Conservation (phyloP, 53 echinoderm and acorn worm species). For the Glandiceps talaboti region DNA sequence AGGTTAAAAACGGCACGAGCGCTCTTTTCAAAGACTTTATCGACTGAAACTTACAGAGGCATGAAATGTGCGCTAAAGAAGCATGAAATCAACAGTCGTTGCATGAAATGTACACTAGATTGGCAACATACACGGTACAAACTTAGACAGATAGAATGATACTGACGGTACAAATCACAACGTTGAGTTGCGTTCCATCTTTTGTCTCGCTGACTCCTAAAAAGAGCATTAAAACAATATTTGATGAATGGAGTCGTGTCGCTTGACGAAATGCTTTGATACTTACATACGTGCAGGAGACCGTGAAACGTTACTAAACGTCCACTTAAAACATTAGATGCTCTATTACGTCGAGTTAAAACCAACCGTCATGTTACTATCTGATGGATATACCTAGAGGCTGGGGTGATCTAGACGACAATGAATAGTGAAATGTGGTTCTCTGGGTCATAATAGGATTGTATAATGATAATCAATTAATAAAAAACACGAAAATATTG, state of each 20-base stretch:
- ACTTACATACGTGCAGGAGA: neutral
- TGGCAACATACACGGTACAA: neutral
- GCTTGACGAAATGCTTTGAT: neutral
- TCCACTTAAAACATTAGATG: neutral
- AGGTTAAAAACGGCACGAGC: neutral
- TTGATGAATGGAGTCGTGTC: neutral
- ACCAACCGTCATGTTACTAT: too few species aligned
- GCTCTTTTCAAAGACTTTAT: neutral
- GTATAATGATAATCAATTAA: too few species aligned
- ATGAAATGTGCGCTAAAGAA: neutral
- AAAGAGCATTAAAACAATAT: too few species aligned
- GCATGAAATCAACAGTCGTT: neutral
- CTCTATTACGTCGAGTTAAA: neutral
- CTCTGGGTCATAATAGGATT: too few species aligned
- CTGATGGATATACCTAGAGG: too few species aligned
- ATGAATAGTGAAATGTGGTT: too few species aligned
- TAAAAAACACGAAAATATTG: too few species aligned
- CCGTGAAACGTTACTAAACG: neutral
- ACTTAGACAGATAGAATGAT: too few species aligned
- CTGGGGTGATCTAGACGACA: too few species aligned
- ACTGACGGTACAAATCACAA: too few species aligned
- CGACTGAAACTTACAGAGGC: neutral
- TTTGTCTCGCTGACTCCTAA: too few species aligned
- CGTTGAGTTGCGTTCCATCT: too few species aligned
- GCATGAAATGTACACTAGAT: neutral